Evolutionary conservation across 2,888 invertebrate genomes (phyloP), one percentile per base, ranked within the genome.

Genomic region (Morpho achilles): DNA sequence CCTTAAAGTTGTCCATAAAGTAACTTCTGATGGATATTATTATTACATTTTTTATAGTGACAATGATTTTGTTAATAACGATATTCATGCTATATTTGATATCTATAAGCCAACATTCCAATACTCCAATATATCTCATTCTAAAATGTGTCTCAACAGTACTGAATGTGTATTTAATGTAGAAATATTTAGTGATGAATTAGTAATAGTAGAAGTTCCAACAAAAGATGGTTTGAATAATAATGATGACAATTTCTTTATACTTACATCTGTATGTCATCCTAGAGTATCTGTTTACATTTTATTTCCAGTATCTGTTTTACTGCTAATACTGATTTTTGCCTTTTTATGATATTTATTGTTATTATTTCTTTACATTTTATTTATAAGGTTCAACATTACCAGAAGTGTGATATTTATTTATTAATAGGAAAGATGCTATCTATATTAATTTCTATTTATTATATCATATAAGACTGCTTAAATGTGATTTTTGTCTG

Each of bases 31-130:
- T 75, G 96, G 96, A 7, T 96, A 96, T 82, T 97, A 96, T 78
- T 97, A 97, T 82, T 97, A 96, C 71, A 96, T 97, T 68, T 96
- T 97, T 82, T 96, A 96, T 75, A 96, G 96, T 70, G 96, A 97
- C 77, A 96, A 96, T 83, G 96, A 96, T 77, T 87, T 94, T 68
- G 93, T 95, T 8, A 92, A 91, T 51, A 97, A 96, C 81, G 94
- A 95, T 74, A 95, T 97, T 69, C 95, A 96, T 82, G 95, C 95
- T 7, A 92, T 96, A 63, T 96, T 97, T 77, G 95, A 96, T 84
- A 96, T 97, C 73, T 94, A 94, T 72, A 96, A 96, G 72, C 96
- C 96, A 9, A 95, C 96, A 66, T 95, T 95, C 84, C 94, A 95
- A 73, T 96, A 95, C 78, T 92, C 94, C 45, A 94, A 94, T 76